Percentiles rank a stretch among this genome's conserved stretches.
Evolutionary conservation across 2,797 vertebrate species (phyloP).

Genomic region (Melanogrammus aeglefinus): DNA sequence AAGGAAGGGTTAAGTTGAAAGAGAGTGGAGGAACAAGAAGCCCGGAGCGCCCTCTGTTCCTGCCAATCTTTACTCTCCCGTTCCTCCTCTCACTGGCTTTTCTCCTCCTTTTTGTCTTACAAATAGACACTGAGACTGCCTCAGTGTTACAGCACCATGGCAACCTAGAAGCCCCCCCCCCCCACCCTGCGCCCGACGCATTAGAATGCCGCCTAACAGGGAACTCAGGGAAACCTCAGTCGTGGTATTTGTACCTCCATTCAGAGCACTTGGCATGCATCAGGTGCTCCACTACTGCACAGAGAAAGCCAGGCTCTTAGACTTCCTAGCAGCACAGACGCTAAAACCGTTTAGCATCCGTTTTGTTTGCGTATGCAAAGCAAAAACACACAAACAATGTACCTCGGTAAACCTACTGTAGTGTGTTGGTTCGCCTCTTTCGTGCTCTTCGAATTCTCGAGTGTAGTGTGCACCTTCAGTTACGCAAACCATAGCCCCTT

Average conservation of each 20-base stretch:
- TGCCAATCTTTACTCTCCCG: constrained; percentile 21
- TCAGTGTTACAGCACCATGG: constrained; percentile 58
- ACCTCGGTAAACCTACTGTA: not conserved
- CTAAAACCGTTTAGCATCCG: too few species aligned
- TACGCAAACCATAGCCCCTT: not conserved
- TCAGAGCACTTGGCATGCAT: constrained; percentile 28
- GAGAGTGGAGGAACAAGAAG: constrained; percentile 38
- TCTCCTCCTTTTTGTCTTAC: constrained; percentile 20
- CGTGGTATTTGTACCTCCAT: not conserved
- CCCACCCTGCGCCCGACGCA: not conserved
- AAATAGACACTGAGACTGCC: constrained; percentile 50
- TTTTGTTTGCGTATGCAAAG: not conserved
- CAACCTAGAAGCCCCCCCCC: constrained; percentile 34
- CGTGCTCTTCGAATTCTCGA: not conserved
- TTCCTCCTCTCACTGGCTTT: constrained; percentile 7
- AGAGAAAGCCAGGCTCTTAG: not conserved
- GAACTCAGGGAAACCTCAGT: constrained; percentile 24
- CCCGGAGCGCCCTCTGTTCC: constrained; percentile 31
- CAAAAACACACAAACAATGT: too few species aligned
- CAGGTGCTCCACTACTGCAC: constrained; percentile 39
- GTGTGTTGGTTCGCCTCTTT: not conserved
- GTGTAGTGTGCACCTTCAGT: not conserved
- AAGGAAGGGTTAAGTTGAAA: constrained; percentile 1
- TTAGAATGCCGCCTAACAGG: constrained; percentile 2
- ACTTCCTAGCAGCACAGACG: not conserved